Evolutionary conservation across 2,888 invertebrate genomes (phyloP).

Genomic region (Cacoxenus indagator): DNA sequence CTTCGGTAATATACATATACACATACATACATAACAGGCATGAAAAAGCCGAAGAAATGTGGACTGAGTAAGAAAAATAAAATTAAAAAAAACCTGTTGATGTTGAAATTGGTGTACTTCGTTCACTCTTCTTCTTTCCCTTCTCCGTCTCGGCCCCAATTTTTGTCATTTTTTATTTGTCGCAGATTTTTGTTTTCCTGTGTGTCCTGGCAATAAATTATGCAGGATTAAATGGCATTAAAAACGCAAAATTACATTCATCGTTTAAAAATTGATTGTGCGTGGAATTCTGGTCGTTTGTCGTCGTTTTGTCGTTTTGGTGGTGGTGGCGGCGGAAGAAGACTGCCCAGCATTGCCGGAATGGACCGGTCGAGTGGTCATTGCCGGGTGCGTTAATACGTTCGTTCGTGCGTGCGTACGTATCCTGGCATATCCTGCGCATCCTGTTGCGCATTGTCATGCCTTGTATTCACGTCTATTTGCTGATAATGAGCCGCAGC

Average conservation of each 20-base stretch:
- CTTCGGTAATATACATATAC: too few species aligned
- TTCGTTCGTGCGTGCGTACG: not conserved
- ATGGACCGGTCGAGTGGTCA: not conserved
- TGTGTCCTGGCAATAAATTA: slow-evolving; percentile 36
- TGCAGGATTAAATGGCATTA: slow-evolving; percentile 39
- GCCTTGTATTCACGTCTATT: slow-evolving; percentile 10
- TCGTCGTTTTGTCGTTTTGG: not conserved
- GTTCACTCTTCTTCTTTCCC: too few species aligned
- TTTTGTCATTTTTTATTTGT: too few species aligned
- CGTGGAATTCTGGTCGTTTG: not conserved
- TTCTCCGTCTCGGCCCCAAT: too few species aligned
- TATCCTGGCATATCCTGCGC: not conserved
- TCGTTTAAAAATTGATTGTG: slow-evolving; percentile 21
- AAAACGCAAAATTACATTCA: slow-evolving; percentile 35
- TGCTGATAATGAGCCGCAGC: slow-evolving; percentile 11
- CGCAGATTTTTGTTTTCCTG: too few species aligned
- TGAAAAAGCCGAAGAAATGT: too few species aligned
- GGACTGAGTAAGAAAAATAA: too few species aligned
- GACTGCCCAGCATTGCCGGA: too few species aligned
- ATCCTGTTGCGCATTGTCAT: slow-evolving; percentile 9
- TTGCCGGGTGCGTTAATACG: not conserved
- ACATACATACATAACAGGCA: too few species aligned
- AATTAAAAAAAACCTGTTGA: too few species aligned
- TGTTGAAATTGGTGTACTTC: too few species aligned
- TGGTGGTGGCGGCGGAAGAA: not conserved